These are phyloP conservation scores for Cryptus viduatorius DNA, from an alignment of 2,888 invertebrate genomes.

Conservation along the genomic window DNA sequence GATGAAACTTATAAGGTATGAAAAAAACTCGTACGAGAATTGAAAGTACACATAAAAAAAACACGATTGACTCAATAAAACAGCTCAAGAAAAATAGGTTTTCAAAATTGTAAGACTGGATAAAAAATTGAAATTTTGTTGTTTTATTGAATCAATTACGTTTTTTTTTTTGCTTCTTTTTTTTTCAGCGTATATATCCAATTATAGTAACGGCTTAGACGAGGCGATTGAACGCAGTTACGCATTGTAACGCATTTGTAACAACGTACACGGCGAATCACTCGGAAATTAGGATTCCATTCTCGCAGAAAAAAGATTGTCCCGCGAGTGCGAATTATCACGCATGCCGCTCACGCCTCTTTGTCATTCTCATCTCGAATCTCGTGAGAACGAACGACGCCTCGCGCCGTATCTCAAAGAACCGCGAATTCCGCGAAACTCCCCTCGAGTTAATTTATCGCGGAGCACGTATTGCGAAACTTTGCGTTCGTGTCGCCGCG, in stretches of 20 bases:
- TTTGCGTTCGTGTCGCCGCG: conserved; percentile 18
- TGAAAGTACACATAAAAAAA: neutral
- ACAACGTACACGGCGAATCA: conserved; percentile 3
- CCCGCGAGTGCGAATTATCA: conserved; percentile 50
- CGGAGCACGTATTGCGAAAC: conserved; percentile 41
- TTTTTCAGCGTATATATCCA: neutral
- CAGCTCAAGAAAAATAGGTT: too few species aligned
- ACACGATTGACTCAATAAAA: too few species aligned
- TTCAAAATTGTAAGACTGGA: too few species aligned
- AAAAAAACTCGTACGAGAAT: conserved; percentile 21
- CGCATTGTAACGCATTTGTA: neutral
- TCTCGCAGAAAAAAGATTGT: conserved; percentile 31
- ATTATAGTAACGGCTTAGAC: neutral
- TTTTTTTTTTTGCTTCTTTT: too few species aligned
- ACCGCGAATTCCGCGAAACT: conserved; percentile 41
- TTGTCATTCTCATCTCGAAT: conserved; percentile 44
- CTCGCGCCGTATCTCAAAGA: conserved; percentile 16
- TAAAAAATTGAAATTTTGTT: too few species aligned
- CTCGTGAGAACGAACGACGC: conserved; percentile 37
- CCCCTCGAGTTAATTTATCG: conserved; percentile 34
- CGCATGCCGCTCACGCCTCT: conserved; percentile 37
- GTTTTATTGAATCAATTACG: too few species aligned
- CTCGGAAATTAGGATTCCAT: conserved; percentile 26
- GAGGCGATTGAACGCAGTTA: neutral
- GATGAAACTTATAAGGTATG: conserved; percentile 93